Conservation (phyloP, 2,888 invertebrate genomes). For the Hoplodrina blanda region DNA sequence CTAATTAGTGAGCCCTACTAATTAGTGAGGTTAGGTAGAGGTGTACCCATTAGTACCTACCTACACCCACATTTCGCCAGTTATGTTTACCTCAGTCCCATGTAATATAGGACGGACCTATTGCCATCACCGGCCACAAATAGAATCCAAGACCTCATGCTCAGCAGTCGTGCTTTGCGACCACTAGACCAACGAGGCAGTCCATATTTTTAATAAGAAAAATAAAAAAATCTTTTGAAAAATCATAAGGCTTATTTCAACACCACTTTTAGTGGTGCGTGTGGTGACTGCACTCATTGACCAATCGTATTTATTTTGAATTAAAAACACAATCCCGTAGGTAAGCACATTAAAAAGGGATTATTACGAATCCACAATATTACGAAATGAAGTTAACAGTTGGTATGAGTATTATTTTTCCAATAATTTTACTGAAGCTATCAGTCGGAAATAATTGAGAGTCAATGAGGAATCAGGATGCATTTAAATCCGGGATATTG, state of each 20-base stretch:
- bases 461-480: constrained; percentile 29
- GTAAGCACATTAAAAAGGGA: constrained; percentile 14
- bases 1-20: too few relatives aligned
- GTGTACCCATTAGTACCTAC: too few relatives aligned
- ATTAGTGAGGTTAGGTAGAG: too few relatives aligned
- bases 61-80: too few relatives aligned
- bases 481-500: constrained; percentile 26
- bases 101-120: too few relatives aligned
- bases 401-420: constrained; percentile 27
- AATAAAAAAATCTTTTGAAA: background rate
- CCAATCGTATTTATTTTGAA: background rate
- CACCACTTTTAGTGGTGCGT: background rate
- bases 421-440: constrained; percentile 37
- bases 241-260: background rate
- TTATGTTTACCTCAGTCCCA: too few relatives aligned
- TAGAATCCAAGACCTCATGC: too few relatives aligned
- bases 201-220: too few relatives aligned
- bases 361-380: constrained; percentile 26
- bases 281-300: background rate
- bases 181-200: too few relatives aligned
- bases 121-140: too few relatives aligned
- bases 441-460: constrained; percentile 39
- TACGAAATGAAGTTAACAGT: constrained; percentile 31
- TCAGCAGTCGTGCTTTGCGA: too few relatives aligned
- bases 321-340: constrained; percentile 10